phyloP scores from a whole-genome alignment of 2,888 invertebrate genomes.

The Lithosia quadra region DNA sequence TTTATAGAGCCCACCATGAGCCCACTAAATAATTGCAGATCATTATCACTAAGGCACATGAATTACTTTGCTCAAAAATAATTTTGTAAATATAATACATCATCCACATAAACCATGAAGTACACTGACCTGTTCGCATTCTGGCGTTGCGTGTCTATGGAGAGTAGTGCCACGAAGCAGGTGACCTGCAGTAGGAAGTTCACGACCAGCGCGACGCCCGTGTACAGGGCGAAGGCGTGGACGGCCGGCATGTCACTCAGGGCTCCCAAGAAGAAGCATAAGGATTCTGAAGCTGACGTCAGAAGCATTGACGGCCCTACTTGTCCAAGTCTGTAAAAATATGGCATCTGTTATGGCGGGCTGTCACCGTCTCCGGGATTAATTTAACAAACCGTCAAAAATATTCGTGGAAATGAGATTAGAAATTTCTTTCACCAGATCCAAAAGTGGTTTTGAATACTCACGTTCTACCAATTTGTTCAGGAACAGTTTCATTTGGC shows the following conservation, averaged over 20 bases:
- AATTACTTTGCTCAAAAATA: no score
- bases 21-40: no score
- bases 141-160: slow-evolving; percentile 94
- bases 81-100: no score
- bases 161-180: slow-evolving; percentile 96
- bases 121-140: slow-evolving; percentile 76
- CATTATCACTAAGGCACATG: no score
- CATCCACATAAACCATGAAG: neutral
- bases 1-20: no score
- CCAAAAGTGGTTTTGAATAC: slow-evolving; percentile 30
- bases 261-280: slow-evolving; percentile 98
- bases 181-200: slow-evolving; percentile 98
- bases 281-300: slow-evolving; percentile 97
- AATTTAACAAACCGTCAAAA: no score
- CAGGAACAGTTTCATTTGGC: slow-evolving; percentile 92
- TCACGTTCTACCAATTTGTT: slow-evolving; percentile 95
- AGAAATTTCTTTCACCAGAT: no score
- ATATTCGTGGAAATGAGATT: no score
- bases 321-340: slow-evolving; percentile 89
- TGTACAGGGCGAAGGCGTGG: slow-evolving; percentile 97
- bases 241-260: slow-evolving; percentile 99
- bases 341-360: neutral
- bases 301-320: slow-evolving; percentile 99
- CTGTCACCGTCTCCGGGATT: no score
- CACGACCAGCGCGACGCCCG: slow-evolving; percentile 97